Evolutionary conservation across 64 coral and sea anemone species (phyloP).

Genomic region (Acropora tenuis): DNA sequence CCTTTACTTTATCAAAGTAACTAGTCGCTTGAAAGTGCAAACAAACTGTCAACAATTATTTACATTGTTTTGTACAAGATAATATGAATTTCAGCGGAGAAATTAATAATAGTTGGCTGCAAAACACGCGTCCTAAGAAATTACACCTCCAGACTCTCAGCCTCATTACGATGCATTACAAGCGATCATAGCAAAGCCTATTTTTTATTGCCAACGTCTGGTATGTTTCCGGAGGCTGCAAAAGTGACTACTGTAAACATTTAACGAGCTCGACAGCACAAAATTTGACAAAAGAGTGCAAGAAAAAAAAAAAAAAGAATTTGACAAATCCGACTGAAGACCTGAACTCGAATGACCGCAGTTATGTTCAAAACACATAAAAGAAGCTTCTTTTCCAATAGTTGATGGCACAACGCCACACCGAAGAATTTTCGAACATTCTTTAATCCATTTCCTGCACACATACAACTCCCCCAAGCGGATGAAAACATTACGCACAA

Average conservation of each 20-base stretch:
- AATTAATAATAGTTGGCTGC: not conserved
- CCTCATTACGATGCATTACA: not conserved
- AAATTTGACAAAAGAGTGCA: not conserved
- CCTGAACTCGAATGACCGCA: no score
- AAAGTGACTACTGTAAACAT: not conserved
- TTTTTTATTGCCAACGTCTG: constrained; percentile 6
- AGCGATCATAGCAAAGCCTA: not conserved
- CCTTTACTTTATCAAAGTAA: no score
- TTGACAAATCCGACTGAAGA: no score
- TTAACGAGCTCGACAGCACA: no score
- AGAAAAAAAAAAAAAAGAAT: no score
- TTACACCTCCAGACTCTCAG: not conserved
- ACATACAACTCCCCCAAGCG: no score
- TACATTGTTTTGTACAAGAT: not conserved
- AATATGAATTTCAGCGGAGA: not conserved
- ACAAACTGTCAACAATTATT: not conserved
- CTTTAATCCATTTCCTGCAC: no score
- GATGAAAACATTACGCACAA: no score
- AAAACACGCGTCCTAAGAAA: not conserved
- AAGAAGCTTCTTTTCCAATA: no score
- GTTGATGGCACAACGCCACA: no score
- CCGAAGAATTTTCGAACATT: no score
- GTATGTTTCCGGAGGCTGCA: not conserved
- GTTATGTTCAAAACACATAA: no score
- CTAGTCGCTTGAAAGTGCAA: constrained; percentile 3